phyloP scores from a whole-genome alignment of 2,888 invertebrate species.

The Gerris lacustris region DNA sequence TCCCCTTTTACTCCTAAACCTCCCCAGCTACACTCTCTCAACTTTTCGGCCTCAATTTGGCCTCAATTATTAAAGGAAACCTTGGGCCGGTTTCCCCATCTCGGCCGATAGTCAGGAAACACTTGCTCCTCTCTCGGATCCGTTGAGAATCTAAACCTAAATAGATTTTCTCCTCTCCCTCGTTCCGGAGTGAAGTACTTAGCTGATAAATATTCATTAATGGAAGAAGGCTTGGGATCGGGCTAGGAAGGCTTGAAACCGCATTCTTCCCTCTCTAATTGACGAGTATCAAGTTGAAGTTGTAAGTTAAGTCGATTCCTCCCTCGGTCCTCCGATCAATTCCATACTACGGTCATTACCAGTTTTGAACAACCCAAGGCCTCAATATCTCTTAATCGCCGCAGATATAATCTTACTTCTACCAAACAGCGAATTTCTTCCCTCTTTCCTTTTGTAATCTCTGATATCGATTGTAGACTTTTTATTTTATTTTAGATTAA shows the following conservation, averaged over 20 bases:
- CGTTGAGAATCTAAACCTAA: not conserved
- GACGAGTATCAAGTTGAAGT: not conserved
- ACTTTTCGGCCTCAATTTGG: constrained; percentile 3
- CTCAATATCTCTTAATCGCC: too few species aligned
- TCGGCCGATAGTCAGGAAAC: not conserved
- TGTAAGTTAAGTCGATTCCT: too few species aligned
- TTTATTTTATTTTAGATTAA: too few species aligned
- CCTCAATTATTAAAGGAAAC: constrained; percentile 1
- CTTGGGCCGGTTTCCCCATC: too few species aligned
- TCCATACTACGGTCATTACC: too few species aligned
- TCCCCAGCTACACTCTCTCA: not conserved
- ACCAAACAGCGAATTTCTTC: too few species aligned
- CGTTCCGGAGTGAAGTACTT: not conserved
- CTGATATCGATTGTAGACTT: too few species aligned
- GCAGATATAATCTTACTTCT: too few species aligned
- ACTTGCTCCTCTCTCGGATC: not conserved
- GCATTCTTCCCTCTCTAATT: constrained; percentile 1
- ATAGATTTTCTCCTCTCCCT: not conserved
- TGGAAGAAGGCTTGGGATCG: not conserved
- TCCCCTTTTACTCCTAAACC: not conserved
- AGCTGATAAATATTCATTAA: not conserved
- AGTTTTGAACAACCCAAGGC: too few species aligned
- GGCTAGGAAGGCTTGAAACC: not conserved
- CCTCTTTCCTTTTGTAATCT: too few species aligned
- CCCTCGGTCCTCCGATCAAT: too few species aligned